A percentile compares a stretch with the other conserved stretches of the same genome.
Evolutionary conservation across 2,888 invertebrate genomes (phyloP).

Genomic region (Acanthosepion esculentum): DNA sequence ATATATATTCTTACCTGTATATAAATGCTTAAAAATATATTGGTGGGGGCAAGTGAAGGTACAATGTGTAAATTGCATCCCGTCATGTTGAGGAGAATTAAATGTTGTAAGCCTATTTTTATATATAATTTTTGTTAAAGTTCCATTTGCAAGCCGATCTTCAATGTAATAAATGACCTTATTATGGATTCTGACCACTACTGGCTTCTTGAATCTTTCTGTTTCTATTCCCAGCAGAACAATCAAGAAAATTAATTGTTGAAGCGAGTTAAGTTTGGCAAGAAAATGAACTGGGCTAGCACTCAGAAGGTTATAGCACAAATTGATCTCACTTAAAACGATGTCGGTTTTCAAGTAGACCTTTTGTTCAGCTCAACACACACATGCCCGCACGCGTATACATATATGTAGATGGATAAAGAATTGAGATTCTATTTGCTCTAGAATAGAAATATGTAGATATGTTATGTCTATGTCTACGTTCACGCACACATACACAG

Average conservation of each 20-base stretch:
- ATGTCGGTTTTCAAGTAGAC: neutral
- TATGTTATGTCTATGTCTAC: too few species aligned
- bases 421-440: too few species aligned
- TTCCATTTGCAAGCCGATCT: neutral
- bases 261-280: neutral
- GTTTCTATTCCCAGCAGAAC: neutral
- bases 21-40: too few species aligned
- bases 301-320: neutral
- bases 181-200: conserved; percentile 21
- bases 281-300: neutral
- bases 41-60: neutral
- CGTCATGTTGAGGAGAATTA: neutral
- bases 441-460: too few species aligned
- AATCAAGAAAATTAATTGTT: conserved; percentile 33
- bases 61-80: conserved; percentile 12
- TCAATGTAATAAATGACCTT: conserved; percentile 7
- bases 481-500: neutral
- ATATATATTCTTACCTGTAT: neutral
- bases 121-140: neutral
- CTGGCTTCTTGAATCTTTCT: neutral
- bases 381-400: neutral
- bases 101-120: neutral
- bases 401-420: too few species aligned
- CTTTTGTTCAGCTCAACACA: neutral
- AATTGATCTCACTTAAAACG: neutral